phyloP scores from a whole-genome alignment of 2,888 invertebrate genomes.

The Danaus chrysippus region DNA sequence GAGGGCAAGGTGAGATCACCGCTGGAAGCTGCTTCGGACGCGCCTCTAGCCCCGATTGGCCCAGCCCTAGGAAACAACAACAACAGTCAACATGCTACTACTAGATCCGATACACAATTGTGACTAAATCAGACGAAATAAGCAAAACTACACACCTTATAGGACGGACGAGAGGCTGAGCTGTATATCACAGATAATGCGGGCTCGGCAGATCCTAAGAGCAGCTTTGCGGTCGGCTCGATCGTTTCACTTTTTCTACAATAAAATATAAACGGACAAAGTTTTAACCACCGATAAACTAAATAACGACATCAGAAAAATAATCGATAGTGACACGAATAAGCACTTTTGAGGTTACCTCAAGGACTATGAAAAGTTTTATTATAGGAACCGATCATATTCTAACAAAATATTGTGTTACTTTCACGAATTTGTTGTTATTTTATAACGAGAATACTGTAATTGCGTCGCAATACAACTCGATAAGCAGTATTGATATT shows the following conservation, averaged over 20 bases:
- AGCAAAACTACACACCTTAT: constrained; percentile 56
- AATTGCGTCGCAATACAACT: constrained; percentile 49
- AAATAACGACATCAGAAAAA: constrained; percentile 16
- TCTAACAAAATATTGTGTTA: constrained; percentile 27
- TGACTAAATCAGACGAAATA: constrained; percentile 26
- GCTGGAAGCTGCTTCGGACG: constrained; percentile 77
- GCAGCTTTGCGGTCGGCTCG: constrained; percentile 77
- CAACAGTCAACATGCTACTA: background rate
- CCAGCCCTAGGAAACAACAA: constrained; percentile 75
- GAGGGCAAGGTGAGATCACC: constrained; percentile 78
- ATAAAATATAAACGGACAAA: constrained; percentile 20
- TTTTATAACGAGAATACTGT: constrained; percentile 40
- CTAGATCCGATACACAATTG: constrained; percentile 11
- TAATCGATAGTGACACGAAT: constrained; percentile 33
- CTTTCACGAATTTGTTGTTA: constrained; percentile 28
- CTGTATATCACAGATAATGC: constrained; percentile 80
- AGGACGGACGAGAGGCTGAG: constrained; percentile 80
- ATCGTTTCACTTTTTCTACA: constrained; percentile 62
- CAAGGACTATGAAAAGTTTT: constrained; percentile 35
- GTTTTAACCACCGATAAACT: constrained; percentile 16
- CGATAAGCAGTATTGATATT: constrained; percentile 40
- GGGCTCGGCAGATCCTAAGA: constrained; percentile 77
- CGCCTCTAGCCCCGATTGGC: constrained; percentile 83
- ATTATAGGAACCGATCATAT: constrained; percentile 30
- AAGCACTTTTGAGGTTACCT: constrained; percentile 64